Percentiles rank a stretch among this genome's conserved stretches.
Conservation (phyloP, 2,797 vertebrate genomes). For the Ptychobarbus kaznakovi region DNA sequence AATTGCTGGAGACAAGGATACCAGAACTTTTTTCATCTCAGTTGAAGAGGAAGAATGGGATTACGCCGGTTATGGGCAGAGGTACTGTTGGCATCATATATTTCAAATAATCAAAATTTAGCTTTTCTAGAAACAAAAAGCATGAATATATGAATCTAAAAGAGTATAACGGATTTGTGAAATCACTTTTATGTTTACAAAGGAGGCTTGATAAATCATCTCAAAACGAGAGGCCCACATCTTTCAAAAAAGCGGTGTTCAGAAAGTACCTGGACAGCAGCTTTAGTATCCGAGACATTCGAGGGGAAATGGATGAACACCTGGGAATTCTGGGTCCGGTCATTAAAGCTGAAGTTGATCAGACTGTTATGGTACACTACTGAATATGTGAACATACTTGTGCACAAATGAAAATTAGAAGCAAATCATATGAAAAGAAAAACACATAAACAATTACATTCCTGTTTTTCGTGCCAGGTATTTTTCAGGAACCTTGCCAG, state of each 20-base stretch:
- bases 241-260: conserved; percentile 89
- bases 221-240: conserved; percentile 64
- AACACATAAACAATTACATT: not conserved
- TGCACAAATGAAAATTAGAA: not conserved
- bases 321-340: conserved; percentile 93
- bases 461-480: conserved; percentile 75
- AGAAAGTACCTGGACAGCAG: conserved; percentile 85
- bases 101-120: not conserved
- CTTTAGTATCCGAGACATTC: conserved; percentile 81
- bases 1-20: conserved; percentile 71
- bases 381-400: not conserved
- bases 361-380: conserved; percentile 85
- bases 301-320: conserved; percentile 88
- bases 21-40: conserved; percentile 88
- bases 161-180: not conserved
- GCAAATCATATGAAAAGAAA: not conserved
- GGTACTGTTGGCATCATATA: conserved; percentile 59
- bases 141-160: not conserved
- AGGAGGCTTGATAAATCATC: conserved; percentile 74
- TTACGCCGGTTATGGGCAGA: conserved; percentile 83
- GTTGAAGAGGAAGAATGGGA: conserved; percentile 91
- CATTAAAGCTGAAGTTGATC: conserved; percentile 91
- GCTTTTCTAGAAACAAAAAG: conserved; percentile 37
- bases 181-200: conserved; percentile 31
- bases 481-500: conserved; percentile 91